A percentile compares a stretch with the other conserved stretches of the same genome.
Conservation (phyloP, 2,113 vertebrate species). For the Hystrix cristata region DNA sequence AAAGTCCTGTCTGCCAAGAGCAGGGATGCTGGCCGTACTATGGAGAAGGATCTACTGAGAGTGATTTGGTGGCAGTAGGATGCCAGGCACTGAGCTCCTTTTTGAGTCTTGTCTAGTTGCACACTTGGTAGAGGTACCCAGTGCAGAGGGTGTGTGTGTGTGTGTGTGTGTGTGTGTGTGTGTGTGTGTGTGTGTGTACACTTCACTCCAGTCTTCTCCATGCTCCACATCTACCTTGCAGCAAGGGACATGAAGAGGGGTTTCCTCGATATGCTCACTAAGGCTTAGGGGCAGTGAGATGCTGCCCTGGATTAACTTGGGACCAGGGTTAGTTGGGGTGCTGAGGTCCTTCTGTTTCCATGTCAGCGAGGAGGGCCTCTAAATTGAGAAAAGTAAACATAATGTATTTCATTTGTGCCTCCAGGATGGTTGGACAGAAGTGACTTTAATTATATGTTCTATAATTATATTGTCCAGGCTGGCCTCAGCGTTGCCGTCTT, state of each 20-base stretch:
- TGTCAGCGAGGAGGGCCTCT: neutral
- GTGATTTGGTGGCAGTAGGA: neutral
- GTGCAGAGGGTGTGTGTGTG: neutral
- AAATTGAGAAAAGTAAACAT: neutral
- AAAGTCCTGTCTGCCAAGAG: neutral
- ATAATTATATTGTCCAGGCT: neutral
- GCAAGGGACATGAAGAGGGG: no score
- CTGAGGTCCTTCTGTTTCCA: neutral
- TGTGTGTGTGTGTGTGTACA: neutral
- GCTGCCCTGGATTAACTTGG: neutral
- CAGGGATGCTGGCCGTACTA: neutral
- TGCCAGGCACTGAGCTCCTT: accelerated
- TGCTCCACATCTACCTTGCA: neutral
- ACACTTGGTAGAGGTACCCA: neutral
- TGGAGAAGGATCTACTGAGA: neutral
- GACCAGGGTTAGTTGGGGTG: neutral
- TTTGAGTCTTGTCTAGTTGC: neutral
- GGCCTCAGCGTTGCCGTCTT: neutral
- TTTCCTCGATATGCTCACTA: neutral
- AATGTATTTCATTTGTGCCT: neutral
- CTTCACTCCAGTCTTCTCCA: no score
- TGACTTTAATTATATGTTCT: neutral
- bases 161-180: neutral
- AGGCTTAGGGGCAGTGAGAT: neutral
- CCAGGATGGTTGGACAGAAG: neutral